Base-by-base conservation (phyloP, 1,140 invertebrate species). In the Leptopilina clavipes region DNA sequence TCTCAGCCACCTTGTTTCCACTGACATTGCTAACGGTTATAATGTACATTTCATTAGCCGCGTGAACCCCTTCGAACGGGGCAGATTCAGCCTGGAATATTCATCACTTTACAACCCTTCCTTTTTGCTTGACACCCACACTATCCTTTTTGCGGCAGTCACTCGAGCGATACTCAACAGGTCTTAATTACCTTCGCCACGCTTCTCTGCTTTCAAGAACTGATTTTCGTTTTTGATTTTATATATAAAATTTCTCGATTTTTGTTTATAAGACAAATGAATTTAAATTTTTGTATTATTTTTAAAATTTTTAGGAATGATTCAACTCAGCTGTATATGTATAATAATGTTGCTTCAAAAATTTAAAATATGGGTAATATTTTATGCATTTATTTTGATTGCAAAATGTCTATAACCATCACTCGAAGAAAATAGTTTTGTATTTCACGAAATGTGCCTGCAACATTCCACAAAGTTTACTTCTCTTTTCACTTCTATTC, bases 31-130 rank as follows among this genome's bases (percentile, higher is more conserved):
- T 59, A 48, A 71, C 79, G 78, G 40, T 79, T 84, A 82, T 87
- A 85, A 88, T 88, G 85, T 87, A 87, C 86, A 86, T 87, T 88
- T 87, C 86, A 88, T 88, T 87, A 88, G 82, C 86, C 72, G 82
- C 86, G 71, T 82, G 82, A 85, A 85, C 86, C 86, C 83, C 86
- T 86, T 85, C 76, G 25, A 31, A 73, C 85, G 56, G 56, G 78
- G 82, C 80, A 79, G 80, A 87, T 86, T 87, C 82, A 84, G 80
- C 82, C 80, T 84, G 82, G 86, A 86, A 87, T 88, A 88, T 88
- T 88, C 86, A 88, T 88, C 84, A 82, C 82, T 82, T 82, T 40
- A 1, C 78, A 88, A 88, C 86, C 87, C 87, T 87, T 88, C 48
- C 81, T 81, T 78, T 85, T 72, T 70, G 79, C 75, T 78, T 59